Evolutionary conservation across 1,140 invertebrate species (phyloP).

Genomic region (Centruroides sculpturatus): DNA sequence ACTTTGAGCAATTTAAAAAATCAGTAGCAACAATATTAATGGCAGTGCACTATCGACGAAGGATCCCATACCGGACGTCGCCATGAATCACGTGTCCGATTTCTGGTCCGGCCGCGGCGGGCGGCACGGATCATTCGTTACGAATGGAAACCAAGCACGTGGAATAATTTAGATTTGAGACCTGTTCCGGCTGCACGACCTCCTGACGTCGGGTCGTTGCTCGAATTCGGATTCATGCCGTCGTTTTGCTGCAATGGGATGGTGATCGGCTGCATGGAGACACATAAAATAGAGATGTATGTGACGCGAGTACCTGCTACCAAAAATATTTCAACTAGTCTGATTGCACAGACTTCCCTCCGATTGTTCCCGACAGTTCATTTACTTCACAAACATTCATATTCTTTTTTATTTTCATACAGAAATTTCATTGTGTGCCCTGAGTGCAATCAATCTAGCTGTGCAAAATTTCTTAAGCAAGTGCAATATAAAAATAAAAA

Average conservation of each 20-base stretch:
- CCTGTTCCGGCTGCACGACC: slow-evolving; percentile 31
- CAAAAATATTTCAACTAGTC: not conserved
- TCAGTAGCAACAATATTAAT: too few relatives aligned
- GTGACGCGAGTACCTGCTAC: not conserved
- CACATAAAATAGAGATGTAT: not conserved
- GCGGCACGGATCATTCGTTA: not conserved
- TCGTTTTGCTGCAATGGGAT: not conserved
- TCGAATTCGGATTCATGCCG: slow-evolving; percentile 3
- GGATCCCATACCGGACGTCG: too few relatives aligned
- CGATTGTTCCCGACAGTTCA: not conserved
- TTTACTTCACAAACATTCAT: too few relatives aligned
- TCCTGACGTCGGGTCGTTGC: slow-evolving; percentile 26
- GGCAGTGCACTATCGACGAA: too few relatives aligned
- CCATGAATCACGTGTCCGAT: too few relatives aligned
- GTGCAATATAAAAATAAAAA: not conserved
- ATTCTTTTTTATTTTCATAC: not conserved
- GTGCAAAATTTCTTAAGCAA: not conserved
- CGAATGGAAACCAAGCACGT: slow-evolving; percentile 38
- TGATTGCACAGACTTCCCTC: not conserved
- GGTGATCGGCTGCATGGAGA: not conserved
- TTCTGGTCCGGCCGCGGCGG: too few relatives aligned
- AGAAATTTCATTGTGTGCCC: not conserved
- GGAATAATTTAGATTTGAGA: slow-evolving; percentile 46
- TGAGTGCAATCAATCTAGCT: not conserved
- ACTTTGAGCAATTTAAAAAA: not conserved